phyloP scores from a whole-genome alignment of 2,888 invertebrate genomes.

The Steinernema scapterisci region DNA sequence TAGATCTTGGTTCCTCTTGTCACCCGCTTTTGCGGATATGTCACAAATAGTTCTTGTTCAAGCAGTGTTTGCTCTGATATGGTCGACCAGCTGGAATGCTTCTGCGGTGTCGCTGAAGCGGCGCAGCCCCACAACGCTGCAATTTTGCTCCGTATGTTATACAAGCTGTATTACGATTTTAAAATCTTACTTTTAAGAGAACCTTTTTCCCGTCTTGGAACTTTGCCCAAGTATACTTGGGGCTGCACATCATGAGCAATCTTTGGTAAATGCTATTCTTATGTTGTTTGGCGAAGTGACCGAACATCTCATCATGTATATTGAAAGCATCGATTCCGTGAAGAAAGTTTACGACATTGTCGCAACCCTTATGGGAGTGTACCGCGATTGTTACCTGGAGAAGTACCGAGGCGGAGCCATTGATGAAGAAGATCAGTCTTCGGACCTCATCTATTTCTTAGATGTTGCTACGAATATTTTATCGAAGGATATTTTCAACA shows the following conservation, averaged over 20 bases:
- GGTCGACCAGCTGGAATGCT: slow-evolving; percentile 76
- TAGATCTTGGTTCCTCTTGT: slow-evolving; percentile 58
- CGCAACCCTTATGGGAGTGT: slow-evolving; percentile 77
- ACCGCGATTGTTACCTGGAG: slow-evolving; percentile 71
- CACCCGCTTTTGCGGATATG: slow-evolving; percentile 39
- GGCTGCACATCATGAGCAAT: slow-evolving; percentile 44
- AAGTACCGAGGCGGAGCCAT: slow-evolving; percentile 40
- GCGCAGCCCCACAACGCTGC: slow-evolving; percentile 71
- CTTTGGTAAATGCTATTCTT: slow-evolving; percentile 55
- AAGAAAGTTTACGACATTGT: slow-evolving; percentile 76
- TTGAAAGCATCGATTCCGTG: slow-evolving; percentile 67
- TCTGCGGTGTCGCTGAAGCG: slow-evolving; percentile 74
- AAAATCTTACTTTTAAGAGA: slow-evolving; percentile 47
- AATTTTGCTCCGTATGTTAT: slow-evolving; percentile 71
- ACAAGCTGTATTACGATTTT: not conserved
- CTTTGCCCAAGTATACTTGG: slow-evolving; percentile 48
- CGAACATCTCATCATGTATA: slow-evolving; percentile 51
- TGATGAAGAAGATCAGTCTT: slow-evolving; percentile 68
- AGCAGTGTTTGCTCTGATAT: slow-evolving; percentile 72
- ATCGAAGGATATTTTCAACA: slow-evolving; percentile 71
- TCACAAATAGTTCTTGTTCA: slow-evolving; percentile 38
- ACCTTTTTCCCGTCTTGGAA: slow-evolving; percentile 51
- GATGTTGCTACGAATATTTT: slow-evolving; percentile 76
- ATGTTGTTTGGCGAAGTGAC: slow-evolving; percentile 54
- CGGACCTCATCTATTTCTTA: slow-evolving; percentile 81